Evolutionary conservation across 2,888 invertebrate genomes (phyloP), one percentile per base, ranked within the genome.

Genomic region (Nipponacmea schrenckii): DNA sequence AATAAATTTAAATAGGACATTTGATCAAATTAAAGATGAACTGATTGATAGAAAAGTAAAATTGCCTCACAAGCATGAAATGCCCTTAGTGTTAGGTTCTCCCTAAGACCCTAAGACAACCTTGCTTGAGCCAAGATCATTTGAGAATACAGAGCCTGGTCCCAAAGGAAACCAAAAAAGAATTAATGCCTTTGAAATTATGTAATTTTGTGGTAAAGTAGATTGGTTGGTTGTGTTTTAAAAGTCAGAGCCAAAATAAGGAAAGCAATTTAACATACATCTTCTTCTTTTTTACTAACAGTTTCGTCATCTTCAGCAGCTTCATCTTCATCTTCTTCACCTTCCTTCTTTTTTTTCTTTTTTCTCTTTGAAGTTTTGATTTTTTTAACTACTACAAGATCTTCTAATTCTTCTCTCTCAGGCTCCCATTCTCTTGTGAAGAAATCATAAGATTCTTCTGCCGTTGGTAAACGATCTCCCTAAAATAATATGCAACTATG

Each of bases 341-440:
- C 76, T 69, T 78, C 77, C 67, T 74, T 73, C 20, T 67, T 77
- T 31, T 78, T 79, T 56, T 80, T 75, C 46, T 77, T 77, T 62
- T 79, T 74, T 45, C 74, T 67, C 50, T 80, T 78, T n/a, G 70
- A 71, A 39, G 48, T 50, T 69, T 71, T 72, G 39, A 27, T 64
- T 39, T 81, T 82, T 56, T 77, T 75, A 46, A 80, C 72, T 69
- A 70, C 67, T 77, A 81, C 72, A 75, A 79, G 77, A 46, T 78
- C 77, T 46, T 72, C 68, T n/a, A 69, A 74, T 31, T 79, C 80
- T 44, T 81, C 84, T 56, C 75, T 73, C 64, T 84, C 85, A 10
- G 84, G 82, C 62, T 89, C 89, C 85, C 87, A 90, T 20, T 84
- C 84, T 64, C 88, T 85, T 14, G 89, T 90, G 77, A 90, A 90